Conservation (phyloP, 2,113 vertebrate genomes). For the sheep (Ovis aries) region DNA sequence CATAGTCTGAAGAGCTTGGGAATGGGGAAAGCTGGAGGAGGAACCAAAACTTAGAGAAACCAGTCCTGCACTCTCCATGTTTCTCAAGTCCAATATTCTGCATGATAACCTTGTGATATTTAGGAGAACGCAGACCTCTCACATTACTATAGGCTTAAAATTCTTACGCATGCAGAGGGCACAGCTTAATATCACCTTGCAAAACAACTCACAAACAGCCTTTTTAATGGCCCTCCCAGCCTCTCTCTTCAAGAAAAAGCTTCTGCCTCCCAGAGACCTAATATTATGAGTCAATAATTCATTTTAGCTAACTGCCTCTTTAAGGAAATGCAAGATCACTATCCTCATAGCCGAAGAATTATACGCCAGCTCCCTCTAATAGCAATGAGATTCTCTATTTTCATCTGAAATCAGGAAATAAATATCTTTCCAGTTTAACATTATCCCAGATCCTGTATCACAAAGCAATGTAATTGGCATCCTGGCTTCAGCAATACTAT, state of each 20-base stretch:
- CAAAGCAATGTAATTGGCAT: not conserved
- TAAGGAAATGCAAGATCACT: constrained; percentile 5
- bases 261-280: not conserved
- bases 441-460: not conserved
- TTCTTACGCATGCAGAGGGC: not conserved
- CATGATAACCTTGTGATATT: not conserved
- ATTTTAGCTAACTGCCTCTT: not conserved
- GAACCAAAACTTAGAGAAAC: not conserved
- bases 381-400: not conserved
- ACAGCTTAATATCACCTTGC: not conserved
- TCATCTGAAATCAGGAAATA: constrained; percentile 48
- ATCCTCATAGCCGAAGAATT: not conserved
- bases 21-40: not conserved
- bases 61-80: not conserved
- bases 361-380: not conserved
- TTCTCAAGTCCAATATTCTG: not conserved
- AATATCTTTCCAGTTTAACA: not conserved
- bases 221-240: not conserved
- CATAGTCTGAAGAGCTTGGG: not conserved
- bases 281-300: not conserved
- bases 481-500: not conserved
- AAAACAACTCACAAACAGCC: not conserved
- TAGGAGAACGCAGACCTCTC: not conserved
- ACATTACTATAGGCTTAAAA: not conserved
- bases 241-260: not conserved